Evolutionary conservation across 2,888 invertebrate genomes (phyloP), one percentile per base, ranked within the genome.

Genomic region (Synanthedon formicaeformis): DNA sequence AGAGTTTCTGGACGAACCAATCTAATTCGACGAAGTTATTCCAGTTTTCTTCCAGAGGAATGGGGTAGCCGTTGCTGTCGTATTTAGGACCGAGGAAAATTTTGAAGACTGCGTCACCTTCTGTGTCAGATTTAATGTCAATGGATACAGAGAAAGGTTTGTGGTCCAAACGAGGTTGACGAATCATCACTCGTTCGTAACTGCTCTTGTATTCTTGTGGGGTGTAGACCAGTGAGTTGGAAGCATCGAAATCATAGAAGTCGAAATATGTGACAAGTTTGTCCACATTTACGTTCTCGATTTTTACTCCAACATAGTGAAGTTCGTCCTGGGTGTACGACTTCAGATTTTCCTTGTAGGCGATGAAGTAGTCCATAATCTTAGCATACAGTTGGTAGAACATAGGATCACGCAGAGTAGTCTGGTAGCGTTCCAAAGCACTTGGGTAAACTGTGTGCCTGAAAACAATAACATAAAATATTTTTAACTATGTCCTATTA

Each of bases 351-450:
- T 75, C 62, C 65, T 89, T 89, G 82, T 88, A 90, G 55, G 84
- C 82, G 62, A 78, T 74, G 78, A 88, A 85, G 57, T 76, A 81
- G 54, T 78, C 66, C 51, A 82, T 59, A 63, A 90, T 73, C 57
- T 83, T 83, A 69, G 89, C 87, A 72, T 88, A 89, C 57, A 91
- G 69, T 53, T 88, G 84, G 69, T 89, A 92, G 85, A 90, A 91
- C 52, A 89, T 84, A n/a, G 92, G 91, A 71, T 92, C 92, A 55
- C 91, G 89, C 65, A 90, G 63, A 58, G 88, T 81, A 4, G 90
- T 90, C 59, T 84, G 81, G 60, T 79, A 86, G 58, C 88, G 84
- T 58, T 90, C 84, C 53, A 90, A 73, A 1, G 85, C 75, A 55
- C 88, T 75, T 40, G 90, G 87, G 48, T 14, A 40, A 3, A 50